Base-by-base conservation (phyloP, 2,797 vertebrate genomes). In the Etheostoma nigrum region DNA sequence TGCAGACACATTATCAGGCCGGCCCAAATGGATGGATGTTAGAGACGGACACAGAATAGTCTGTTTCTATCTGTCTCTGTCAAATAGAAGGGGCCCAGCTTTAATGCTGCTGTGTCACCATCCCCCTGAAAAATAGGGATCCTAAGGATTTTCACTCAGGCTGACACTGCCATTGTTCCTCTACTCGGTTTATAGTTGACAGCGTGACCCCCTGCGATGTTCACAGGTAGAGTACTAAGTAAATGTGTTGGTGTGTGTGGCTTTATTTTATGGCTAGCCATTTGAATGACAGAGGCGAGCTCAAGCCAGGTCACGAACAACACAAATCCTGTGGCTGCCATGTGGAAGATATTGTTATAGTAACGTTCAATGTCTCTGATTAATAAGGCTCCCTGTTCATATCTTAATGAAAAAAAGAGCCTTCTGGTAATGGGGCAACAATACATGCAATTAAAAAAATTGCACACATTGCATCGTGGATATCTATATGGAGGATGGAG, bases 381-480 rank as follows among this genome's bases (percentile, higher is more conserved):
- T 91, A 89, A 86, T 81, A 78, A 82, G 53, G 44, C 76, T 89
- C 77, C 85, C 83, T 62, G 70, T 79, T 88, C 86, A 86, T 89
- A 79, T 79, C 70, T 78, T 91, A 91, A 91, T 92, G 83, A 85
- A 88, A 89, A 89, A 90, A 83, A 85, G 16, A 84, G 81, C 83
- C 86, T 83, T 85, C 75, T 66, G 86, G 88, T 89, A 91, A 83
- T 19, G 14, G n/a, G 40, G 53, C 55, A 68, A 84, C 89, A 90
- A 90, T 88, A 85, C 71, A 53, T 55, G 78, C 86, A 93, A 93
- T 93, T 93, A 89, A 88, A 84, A 83, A 78, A 74, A 83, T 76
- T 80, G 76, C 85, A 57, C 79, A 89, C 74, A 87, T 72, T 66
- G 74, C 74, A 86, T 78, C 12, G 61, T 75, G 76, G 67, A 49